phyloP scores from a whole-genome alignment of 2,113 vertebrate genomes.

The Cygnus atratus region DNA sequence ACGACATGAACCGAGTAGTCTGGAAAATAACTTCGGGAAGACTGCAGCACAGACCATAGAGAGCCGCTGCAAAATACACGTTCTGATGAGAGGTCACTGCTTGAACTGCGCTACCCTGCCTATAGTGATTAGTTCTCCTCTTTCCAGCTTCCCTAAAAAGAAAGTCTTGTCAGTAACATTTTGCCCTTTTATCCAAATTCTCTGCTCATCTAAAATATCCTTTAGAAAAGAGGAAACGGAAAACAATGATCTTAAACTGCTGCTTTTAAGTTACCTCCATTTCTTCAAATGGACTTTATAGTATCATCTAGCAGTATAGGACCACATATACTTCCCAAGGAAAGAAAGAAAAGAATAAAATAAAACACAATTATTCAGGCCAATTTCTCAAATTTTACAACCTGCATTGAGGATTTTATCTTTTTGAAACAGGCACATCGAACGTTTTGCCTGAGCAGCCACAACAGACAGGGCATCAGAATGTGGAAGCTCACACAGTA shows the following conservation, averaged over 20 bases:
- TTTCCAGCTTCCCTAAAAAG: not conserved
- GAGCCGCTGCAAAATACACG: accelerated
- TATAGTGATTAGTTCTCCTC: not conserved
- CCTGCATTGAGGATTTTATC: not conserved
- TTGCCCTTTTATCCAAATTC: not conserved
- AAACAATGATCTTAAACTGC: not conserved
- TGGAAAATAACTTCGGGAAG: not conserved
- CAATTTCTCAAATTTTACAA: not conserved
- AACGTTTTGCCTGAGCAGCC: not conserved
- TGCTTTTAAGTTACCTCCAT: not conserved
- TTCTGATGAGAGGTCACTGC: not conserved
- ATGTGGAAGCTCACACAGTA: not conserved
- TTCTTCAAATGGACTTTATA: not conserved
- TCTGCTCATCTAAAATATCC: not conserved
- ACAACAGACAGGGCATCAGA: not conserved
- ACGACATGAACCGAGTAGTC: too few species aligned
- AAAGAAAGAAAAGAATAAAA: not conserved
- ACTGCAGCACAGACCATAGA: accelerated
- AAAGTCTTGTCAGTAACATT: not conserved
- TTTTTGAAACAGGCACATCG: not conserved
- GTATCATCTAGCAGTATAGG: accelerated
- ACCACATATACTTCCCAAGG: not conserved
- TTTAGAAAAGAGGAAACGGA: not conserved
- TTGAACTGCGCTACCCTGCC: not conserved
- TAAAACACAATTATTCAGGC: not conserved